A percentile compares a stretch with the other conserved stretches of the same genome.
These are phyloP conservation scores for Oenanthe oenanthe DNA, from an alignment of 2,113 vertebrate species.

Conservation along the genomic window DNA sequence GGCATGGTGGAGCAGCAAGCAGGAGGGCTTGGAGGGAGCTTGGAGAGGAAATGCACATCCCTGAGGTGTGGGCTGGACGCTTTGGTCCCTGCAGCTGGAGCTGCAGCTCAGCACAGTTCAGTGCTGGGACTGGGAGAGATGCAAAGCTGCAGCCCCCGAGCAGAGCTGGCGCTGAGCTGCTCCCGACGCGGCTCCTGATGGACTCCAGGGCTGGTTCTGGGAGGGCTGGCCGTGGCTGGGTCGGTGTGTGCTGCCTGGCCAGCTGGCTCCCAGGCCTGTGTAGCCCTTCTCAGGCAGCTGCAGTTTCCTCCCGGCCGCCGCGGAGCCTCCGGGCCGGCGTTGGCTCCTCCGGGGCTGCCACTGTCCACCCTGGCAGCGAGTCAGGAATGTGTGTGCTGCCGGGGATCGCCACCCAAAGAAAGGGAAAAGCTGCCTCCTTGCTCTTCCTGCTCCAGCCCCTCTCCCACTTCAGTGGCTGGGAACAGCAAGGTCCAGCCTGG, in stretches of 20 bases:
- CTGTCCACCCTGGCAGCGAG: neutral
- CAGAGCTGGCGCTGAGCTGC: neutral
- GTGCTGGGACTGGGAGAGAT: neutral
- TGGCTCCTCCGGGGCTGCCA: neutral
- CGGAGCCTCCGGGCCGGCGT: rapidly evolving
- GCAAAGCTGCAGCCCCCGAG: neutral
- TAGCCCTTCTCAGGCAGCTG: neutral
- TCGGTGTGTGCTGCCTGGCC: neutral
- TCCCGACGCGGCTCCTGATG: rapidly evolving
- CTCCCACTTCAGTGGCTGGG: slow-evolving; percentile 13
- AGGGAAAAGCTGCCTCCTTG: slow-evolving; percentile 46
- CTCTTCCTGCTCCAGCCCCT: slow-evolving; percentile 29
- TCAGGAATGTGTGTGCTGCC: neutral
- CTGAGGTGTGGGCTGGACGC: neutral
- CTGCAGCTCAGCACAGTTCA: neutral
- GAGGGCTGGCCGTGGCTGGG: neutral
- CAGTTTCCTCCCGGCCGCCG: neutral
- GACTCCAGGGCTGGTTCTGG: neutral
- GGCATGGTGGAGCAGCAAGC: neutral
- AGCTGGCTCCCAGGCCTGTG: neutral
- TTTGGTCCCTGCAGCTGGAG: neutral
- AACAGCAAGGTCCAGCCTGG: neutral
- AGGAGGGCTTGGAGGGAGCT: neutral
- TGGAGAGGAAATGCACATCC: neutral
- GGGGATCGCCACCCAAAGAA: neutral